Base-by-base conservation (phyloP, 2,888 invertebrate species). In the Phoenoteleia sp. region DNA sequence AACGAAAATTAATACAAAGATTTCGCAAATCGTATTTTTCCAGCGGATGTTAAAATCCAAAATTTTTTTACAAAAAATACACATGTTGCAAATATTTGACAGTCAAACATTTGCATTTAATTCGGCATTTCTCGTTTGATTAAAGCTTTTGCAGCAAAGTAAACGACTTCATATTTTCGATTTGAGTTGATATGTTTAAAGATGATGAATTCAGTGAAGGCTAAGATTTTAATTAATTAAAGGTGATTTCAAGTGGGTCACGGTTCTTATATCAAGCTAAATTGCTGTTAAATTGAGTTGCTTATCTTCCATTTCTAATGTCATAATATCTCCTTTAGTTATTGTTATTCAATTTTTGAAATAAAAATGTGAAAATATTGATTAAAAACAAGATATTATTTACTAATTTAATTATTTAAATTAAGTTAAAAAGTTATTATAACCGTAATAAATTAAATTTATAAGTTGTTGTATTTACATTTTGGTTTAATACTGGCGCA, bases 191-290 rank as follows among this genome's bases (percentile, higher is more conserved):
- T 62, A 62, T 45, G 54, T 64, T 75, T 29, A 64, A 54, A 39
- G 45, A 75, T 64, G 39, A 54, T 25, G 23, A 36, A 64, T 64
- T 29, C 25, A 64, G 54, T 54, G 54, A 75, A 75, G 75, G 75
- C 25, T 52, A 62, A 52, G 62, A 74, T 72, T 62, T 60, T 62
- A 74, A 74, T 75, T 75, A 47, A 75, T 72, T 64, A 75, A 75
- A 64, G 33, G 25, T 27, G 27, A 64, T 29, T 75, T 27, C 45
- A 75, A 75, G 52, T 75, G 33, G 75, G 75, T 75, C 75, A 75
- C 25, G 75, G 75, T 42, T 75, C 13, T 75, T 64, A 64, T 29
- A 54, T 27, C 39, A 54, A 33, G 56, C 58, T 58, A 58, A 71
- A 58, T 33, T 21, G 33, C 33, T 19, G 47, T 42, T 58, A 69